Conservation (phyloP, 2,113 vertebrate species). For the Campylomormyrus tamandua region DNA sequence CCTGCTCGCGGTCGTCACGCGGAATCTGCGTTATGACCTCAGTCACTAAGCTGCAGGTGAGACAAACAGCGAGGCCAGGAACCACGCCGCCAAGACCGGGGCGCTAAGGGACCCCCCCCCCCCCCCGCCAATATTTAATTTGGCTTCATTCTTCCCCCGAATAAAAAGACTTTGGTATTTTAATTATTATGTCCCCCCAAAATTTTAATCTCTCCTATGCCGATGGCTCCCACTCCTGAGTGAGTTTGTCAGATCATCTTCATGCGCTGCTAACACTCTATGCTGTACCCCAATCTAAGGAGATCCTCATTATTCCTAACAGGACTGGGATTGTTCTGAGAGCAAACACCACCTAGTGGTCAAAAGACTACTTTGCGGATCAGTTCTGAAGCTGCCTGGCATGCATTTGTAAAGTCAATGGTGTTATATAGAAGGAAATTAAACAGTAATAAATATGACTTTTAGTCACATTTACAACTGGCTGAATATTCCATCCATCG, state of each 20-base stretch:
- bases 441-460: background rate
- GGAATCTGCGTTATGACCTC: background rate
- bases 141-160: background rate
- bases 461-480: background rate
- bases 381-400: background rate
- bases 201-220: background rate
- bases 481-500: background rate
- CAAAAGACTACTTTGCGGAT: background rate
- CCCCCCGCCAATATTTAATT: background rate
- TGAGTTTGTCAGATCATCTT: background rate
- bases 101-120: too few relatives aligned
- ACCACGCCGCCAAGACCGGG: background rate
- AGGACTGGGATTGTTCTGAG: background rate
- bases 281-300: background rate
- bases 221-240: background rate
- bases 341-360: constrained; percentile 25
- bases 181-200: background rate
- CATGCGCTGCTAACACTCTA: background rate
- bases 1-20: background rate
- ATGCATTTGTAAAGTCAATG: background rate
- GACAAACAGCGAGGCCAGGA: background rate
- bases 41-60: background rate
- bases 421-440: background rate
- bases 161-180: background rate
- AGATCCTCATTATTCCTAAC: background rate